Base-by-base conservation (phyloP, 1,140 invertebrate genomes). In the Drosophila sturtevanti region DNA sequence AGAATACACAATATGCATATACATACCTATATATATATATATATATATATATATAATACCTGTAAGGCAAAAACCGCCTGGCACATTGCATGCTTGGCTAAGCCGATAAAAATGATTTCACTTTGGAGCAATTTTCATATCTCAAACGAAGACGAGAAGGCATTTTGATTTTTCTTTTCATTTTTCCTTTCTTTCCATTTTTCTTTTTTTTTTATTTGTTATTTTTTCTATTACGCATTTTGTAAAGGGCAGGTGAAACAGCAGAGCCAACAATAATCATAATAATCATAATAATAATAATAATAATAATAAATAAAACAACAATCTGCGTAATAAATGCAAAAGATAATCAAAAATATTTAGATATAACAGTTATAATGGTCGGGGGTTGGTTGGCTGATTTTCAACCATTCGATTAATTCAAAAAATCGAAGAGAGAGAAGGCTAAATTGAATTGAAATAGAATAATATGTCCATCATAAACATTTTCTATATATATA, bases 71-170 rank as follows among this genome's bases (percentile, higher is more conserved):
- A 10, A 18, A 24, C 22, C 16, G 16, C 41, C 41, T 44, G 41
- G 41, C 41, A 48, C 41, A 48, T 48, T 48, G 41, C 41, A 48
- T 48, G 41, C 16, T 48, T 48, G 16, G 41, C 41, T 48, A 21
- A 48, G 21, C 41, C 41, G 41, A 48, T 48, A 48, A 48, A 48
- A 48, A 48, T 48, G 41, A 48, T 48, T 48, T 48, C 16, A 16
- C 41, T 21, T 48, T 48, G 9, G 14, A 2, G 41, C 16, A 48
- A 21, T 48, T 48, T 48, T 48, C 41, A 48, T 48, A 48, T 48
- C 41, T 48, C 41, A 35, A 6, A 6, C 5, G n/a, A 14, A 41
- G n/a, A 14, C 4, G n/a, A 14, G n/a, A 41, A 41, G 38, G 38
- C n/a, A 41, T 41, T 41, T 41, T 41, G 38, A 41, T 38, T 41